These are phyloP conservation scores for Orbicella faveolata DNA, from an alignment of 64 coral and sea anemone species.

Conservation along the genomic window DNA sequence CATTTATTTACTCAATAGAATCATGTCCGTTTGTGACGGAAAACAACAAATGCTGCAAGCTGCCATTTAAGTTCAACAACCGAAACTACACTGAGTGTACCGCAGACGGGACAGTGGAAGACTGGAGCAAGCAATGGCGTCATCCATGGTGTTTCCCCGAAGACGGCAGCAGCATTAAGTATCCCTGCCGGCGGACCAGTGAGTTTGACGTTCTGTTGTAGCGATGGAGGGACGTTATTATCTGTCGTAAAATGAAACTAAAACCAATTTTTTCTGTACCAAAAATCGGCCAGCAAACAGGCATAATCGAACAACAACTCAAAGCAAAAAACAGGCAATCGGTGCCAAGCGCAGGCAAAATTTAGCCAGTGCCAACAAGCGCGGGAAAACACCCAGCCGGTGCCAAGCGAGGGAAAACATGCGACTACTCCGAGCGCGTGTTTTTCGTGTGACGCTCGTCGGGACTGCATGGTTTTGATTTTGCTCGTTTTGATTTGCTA, in stretches of 20 bases:
- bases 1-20: slow-evolving; percentile 21
- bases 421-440: neutral
- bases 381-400: neutral
- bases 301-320: too few relatives aligned
- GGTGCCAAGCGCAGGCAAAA: too few relatives aligned
- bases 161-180: neutral
- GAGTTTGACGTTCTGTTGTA: neutral
- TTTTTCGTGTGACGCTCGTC: too few relatives aligned
- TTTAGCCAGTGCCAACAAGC: neutral
- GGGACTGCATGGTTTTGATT: too few relatives aligned
- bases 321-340: too few relatives aligned
- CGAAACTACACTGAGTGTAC: slow-evolving; percentile 71
- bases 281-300: too few relatives aligned
- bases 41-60: slow-evolving; percentile 63
- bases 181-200: slow-evolving; percentile 11
- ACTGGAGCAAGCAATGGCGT: slow-evolving; percentile 61
- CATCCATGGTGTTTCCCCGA: slow-evolving; percentile 62
- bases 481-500: too few relatives aligned
- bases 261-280: too few relatives aligned
- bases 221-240: too few relatives aligned
- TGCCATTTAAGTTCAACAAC: slow-evolving; percentile 71
- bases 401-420: neutral
- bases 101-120: slow-evolving; percentile 37
- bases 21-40: slow-evolving; percentile 67
- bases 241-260: too few relatives aligned